Percentiles rank a stretch among this genome's conserved stretches.
These are phyloP conservation scores for Anoplolepis gracilipes DNA, from an alignment of 1,140 invertebrate species.

Conservation along the genomic window DNA sequence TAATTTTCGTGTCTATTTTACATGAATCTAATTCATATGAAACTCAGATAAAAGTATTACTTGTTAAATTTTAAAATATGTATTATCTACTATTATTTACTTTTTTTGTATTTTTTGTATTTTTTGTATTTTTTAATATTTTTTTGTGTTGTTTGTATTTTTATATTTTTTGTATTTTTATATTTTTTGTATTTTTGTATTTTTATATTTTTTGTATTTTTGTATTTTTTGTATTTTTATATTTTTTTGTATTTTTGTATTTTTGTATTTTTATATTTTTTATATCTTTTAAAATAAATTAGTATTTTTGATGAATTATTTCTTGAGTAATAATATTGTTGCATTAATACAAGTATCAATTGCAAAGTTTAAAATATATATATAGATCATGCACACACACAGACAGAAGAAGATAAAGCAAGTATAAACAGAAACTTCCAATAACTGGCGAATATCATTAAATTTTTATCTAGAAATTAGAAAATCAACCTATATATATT, in stretches of 20 bases:
- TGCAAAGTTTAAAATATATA: neutral
- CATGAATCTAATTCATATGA: neutral
- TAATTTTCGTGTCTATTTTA: neutral
- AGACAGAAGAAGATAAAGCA: neutral
- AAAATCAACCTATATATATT: conserved; percentile 72
- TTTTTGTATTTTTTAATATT: neutral
- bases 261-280: too few relatives aligned
- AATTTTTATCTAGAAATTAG: conserved; percentile 77
- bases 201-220: neutral
- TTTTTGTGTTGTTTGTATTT: too few relatives aligned
- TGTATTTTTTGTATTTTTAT: neutral
- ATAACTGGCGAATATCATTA: conserved; percentile 79
- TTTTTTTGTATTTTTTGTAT: neutral
- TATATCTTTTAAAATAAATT: neutral
- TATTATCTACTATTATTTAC: neutral
- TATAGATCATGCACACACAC: neutral
- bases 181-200: neutral
- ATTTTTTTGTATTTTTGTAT: neutral
- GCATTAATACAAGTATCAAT: neutral
- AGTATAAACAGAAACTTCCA: conserved; percentile 36
- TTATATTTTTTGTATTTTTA: neutral
- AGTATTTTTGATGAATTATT: neutral
- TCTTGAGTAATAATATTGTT: neutral
- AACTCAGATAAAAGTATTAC: neutral
- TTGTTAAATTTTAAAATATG: neutral